These are phyloP conservation scores for Pseudachorutes palmiensis DNA, from an alignment of 1,140 invertebrate genomes.

Conservation along the genomic window DNA sequence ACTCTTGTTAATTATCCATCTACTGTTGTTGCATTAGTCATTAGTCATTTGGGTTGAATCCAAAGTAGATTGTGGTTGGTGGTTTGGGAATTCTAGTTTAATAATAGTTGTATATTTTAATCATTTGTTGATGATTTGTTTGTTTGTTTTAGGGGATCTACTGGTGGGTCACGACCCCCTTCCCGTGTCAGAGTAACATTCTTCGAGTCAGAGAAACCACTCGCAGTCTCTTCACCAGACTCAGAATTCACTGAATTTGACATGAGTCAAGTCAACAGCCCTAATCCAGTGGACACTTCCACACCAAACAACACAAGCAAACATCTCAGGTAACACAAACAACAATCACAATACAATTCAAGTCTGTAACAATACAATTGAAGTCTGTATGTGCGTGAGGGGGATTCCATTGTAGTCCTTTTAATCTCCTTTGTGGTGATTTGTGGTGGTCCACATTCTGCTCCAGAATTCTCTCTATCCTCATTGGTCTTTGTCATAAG, in stretches of 20 bases:
- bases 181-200: conserved; percentile 62
- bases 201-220: conserved; percentile 65
- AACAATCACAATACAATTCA: too few species aligned
- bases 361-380: background rate
- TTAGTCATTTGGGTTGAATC: too few species aligned
- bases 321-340: conserved; percentile 50
- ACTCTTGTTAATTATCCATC: too few species aligned
- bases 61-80: background rate
- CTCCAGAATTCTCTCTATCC: too few species aligned
- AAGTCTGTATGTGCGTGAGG: too few species aligned
- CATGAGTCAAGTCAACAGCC: conserved; percentile 39
- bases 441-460: too few species aligned
- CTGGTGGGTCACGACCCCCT: conserved; percentile 40
- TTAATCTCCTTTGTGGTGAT: too few species aligned
- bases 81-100: background rate
- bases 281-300: conserved; percentile 38
- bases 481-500: too few species aligned
- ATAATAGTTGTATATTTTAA: background rate
- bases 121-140: conserved; percentile 4
- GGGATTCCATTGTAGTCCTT: too few species aligned
- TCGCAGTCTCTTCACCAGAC: conserved; percentile 57
- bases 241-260: conserved; percentile 42
- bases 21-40: too few species aligned
- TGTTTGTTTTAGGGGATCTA: conserved; percentile 38
- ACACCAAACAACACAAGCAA: conserved; percentile 47